These are phyloP conservation scores for Ophonus ardosiacus DNA, from an alignment of 2,888 invertebrate species.

Conservation along the genomic window DNA sequence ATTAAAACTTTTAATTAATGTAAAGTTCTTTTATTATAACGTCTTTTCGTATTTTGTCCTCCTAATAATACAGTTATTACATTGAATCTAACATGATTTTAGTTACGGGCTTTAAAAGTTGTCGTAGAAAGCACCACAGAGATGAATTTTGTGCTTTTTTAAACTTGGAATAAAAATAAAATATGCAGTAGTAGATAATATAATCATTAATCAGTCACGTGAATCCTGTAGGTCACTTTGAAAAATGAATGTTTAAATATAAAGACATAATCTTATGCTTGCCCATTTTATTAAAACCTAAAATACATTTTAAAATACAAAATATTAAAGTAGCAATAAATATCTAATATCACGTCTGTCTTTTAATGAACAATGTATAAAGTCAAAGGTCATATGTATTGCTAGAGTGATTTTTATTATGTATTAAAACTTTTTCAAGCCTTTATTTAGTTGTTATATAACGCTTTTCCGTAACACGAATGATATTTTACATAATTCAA, in stretches of 20 bases:
- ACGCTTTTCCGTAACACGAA: not conserved
- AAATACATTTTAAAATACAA: not conserved
- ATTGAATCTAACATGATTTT: not conserved
- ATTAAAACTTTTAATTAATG: too few relatives aligned
- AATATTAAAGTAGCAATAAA: not conserved
- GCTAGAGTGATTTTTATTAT: not conserved
- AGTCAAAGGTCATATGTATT: not conserved
- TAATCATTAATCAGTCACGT: too few relatives aligned
- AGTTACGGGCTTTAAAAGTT: too few relatives aligned
- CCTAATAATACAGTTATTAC: too few relatives aligned
- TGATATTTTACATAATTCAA: not conserved
- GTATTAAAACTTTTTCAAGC: not conserved
- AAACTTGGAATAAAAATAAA: too few relatives aligned
- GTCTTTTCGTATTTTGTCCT: too few relatives aligned
- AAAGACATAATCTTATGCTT: not conserved
- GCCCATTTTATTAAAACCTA: not conserved
- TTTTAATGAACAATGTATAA: not conserved
- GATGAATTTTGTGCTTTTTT: too few relatives aligned
- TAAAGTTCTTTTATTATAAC: too few relatives aligned
- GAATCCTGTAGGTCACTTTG: too few relatives aligned
- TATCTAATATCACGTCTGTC: not conserved
- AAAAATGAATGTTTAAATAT: not conserved
- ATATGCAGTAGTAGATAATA: too few relatives aligned
- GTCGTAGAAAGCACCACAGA: too few relatives aligned
- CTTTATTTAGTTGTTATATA: not conserved